Conservation (phyloP, 2,888 invertebrate genomes). For the Plemyria rubiginata region DNA sequence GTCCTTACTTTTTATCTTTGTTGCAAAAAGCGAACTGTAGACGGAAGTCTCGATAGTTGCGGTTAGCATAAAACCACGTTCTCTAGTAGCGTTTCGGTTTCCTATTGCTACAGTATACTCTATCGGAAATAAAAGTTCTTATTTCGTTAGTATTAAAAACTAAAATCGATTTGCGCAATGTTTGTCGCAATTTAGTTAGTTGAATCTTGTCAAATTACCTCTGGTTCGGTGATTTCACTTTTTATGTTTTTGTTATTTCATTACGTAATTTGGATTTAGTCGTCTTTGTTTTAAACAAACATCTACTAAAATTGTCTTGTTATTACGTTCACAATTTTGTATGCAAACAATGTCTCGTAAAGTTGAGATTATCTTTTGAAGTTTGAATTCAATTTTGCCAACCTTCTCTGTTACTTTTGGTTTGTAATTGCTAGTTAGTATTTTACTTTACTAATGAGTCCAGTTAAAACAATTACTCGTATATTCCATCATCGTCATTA, state of each 20-base stretch:
- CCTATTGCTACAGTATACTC: constrained; percentile 24
- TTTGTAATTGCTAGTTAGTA: constrained; percentile 24
- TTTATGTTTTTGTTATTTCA: constrained; percentile 45
- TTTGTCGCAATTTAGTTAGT: constrained; percentile 43
- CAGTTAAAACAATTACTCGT: constrained; percentile 16
- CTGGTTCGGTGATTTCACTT: constrained; percentile 52
- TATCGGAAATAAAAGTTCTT: constrained; percentile 23
- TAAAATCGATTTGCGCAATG: constrained; percentile 33
- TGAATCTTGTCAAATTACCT: constrained; percentile 53
- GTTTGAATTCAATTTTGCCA: constrained; percentile 20
- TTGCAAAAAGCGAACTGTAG: constrained; percentile 29
- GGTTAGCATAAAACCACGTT: constrained; percentile 37
- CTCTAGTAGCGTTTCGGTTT: constrained; percentile 35
- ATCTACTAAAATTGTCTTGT: constrained; percentile 32
- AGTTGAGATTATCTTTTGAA: constrained; percentile 29
- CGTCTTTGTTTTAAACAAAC: constrained; percentile 33
- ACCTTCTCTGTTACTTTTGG: constrained; percentile 28
- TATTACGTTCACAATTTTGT: constrained; percentile 30
- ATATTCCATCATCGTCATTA: constrained; percentile 45
- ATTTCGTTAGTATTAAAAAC: constrained; percentile 24
- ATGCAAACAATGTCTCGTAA: constrained; percentile 34
- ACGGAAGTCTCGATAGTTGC: constrained; percentile 39
- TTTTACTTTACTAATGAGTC: constrained; percentile 14
- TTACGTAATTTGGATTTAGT: constrained; percentile 36
- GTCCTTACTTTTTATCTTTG: constrained; percentile 33